Conservation (phyloP, 2,797 vertebrate genomes). For the Arrhamphus sclerolepis region DNA sequence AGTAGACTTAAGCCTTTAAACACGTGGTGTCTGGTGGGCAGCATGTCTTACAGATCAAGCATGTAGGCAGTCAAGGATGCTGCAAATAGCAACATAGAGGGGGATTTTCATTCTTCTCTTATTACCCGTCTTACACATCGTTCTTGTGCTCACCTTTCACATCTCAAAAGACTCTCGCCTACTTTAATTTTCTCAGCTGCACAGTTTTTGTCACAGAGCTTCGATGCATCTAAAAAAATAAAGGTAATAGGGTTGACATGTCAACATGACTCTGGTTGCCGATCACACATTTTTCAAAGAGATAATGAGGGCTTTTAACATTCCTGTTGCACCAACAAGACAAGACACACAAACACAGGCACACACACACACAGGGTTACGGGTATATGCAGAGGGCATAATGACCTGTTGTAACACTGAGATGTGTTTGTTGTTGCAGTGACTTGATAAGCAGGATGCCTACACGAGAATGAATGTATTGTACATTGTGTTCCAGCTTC, state of each 20-base stretch:
- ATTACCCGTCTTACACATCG: conserved; percentile 34
- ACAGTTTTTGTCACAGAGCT: conserved; percentile 2
- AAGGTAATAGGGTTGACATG: conserved; percentile 64
- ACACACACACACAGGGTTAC: conserved; percentile 16
- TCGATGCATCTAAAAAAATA: conserved; percentile 34
- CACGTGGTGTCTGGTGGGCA: conserved; percentile 53
- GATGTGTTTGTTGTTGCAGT: conserved; percentile 59
- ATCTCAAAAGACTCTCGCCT: conserved; percentile 3
- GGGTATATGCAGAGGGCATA: conserved; percentile 38
- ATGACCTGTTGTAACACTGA: conserved; percentile 53
- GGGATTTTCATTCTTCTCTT: conserved; percentile 52
- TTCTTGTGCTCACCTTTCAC: conserved; percentile 34
- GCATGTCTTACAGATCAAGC: conserved; percentile 51
- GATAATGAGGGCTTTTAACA: conserved; percentile 77
- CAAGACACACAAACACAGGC: conserved; percentile 29
- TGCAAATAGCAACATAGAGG: conserved; percentile 57
- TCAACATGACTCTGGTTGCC: conserved; percentile 64
- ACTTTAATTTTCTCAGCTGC: conserved; percentile 4
- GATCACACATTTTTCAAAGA: conserved; percentile 66
- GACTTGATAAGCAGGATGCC: conserved; percentile 59
- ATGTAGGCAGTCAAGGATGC: conserved; percentile 52
- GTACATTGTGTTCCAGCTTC: conserved; percentile 34
- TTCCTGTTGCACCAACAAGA: conserved; percentile 67
- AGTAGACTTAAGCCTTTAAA: conserved; percentile 33
- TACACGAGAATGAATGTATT: conserved; percentile 44